A percentile compares a stretch with the other conserved stretches of the same genome.
Conservation (phyloP, 1,140 invertebrate genomes). For the Diorhabda elongata region DNA sequence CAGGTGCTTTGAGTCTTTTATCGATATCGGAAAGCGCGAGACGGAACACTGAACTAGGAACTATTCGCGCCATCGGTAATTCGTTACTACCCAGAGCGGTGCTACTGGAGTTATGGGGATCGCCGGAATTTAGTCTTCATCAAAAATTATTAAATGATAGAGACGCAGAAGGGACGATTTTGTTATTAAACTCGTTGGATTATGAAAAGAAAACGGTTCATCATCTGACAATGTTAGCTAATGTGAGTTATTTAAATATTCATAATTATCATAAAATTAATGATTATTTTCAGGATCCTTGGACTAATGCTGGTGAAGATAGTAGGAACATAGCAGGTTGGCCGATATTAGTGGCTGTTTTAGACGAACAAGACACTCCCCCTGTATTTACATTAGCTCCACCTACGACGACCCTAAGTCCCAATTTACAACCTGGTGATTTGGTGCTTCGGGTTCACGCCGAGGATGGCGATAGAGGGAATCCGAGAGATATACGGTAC, state of each 20-base stretch:
- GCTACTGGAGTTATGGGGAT: conserved; percentile 72
- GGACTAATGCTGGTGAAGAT: conserved; percentile 72
- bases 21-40: conserved; percentile 74
- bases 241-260: conserved; percentile 56
- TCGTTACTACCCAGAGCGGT: conserved; percentile 69
- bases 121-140: conserved; percentile 68
- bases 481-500: conserved; percentile 75
- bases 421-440: conserved; percentile 61
- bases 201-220: conserved; percentile 83
- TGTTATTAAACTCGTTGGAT: conserved; percentile 70
- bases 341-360: conserved; percentile 73
- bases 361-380: conserved; percentile 82
- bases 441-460: conserved; percentile 68
- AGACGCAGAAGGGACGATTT: conserved; percentile 70
- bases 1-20: conserved; percentile 75
- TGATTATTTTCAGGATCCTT: conserved; percentile 65
- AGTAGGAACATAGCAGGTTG: conserved; percentile 80
- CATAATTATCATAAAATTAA: neutral
- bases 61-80: conserved; percentile 73
- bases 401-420: conserved; percentile 67
- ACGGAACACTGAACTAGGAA: conserved; percentile 74
- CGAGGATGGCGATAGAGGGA: conserved; percentile 84
- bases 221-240: conserved; percentile 72
- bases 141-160: conserved; percentile 69
- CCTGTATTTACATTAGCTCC: conserved; percentile 78